Base-by-base conservation (phyloP, 2,797 vertebrate genomes). In the Leptatherina wallacei region DNA sequence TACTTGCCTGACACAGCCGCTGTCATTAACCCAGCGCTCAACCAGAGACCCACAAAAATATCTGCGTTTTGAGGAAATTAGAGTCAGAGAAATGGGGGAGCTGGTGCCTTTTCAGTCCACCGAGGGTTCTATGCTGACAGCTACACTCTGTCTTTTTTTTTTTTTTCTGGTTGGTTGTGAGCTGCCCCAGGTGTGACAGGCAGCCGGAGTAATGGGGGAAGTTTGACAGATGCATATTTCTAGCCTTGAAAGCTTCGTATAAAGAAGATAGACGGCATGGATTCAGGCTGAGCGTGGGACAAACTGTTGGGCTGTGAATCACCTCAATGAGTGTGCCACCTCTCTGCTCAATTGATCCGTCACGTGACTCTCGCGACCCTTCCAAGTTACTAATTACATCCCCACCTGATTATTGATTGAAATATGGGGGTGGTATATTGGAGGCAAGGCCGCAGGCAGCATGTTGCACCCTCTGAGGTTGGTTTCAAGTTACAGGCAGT, bases 201-300 rank as follows among this genome's bases (percentile, higher is more conserved):
- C 88, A 88, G 90, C 83, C 82, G 78, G 88, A 92, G 90, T 91
- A 92, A 93, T 92, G 90, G 89, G 85, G 85, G 82, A 93, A 76
- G 71, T 90, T 89, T 90, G 91, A 92, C 90, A 88, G 90, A 92
- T 92, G 92, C 92, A 93, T 94, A 93, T 93, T 92, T 91, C 87
- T 90, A 92, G 84, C 89, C 93, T 92, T 93, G 92, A 94, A 92
- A 89, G 89, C 85, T 92, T 91, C 90, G 85, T 91, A 91, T 92
- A 92, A 92, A 94, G 89, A 93, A 93, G 92, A 94, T 89, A 81
- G 92, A 94, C 80, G 86, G 90, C 86, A 62, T 59, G 78, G 86
- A 85, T 87, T 86, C 80, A 61, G 83, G 85, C 88, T 69, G 82
- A 89, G 90, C 67, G 64, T 80, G 88, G 85, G 80, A 87, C 91